Evolutionary conservation across 2,888 invertebrate genomes (phyloP).

Genomic region (Lacanobia oleracea): DNA sequence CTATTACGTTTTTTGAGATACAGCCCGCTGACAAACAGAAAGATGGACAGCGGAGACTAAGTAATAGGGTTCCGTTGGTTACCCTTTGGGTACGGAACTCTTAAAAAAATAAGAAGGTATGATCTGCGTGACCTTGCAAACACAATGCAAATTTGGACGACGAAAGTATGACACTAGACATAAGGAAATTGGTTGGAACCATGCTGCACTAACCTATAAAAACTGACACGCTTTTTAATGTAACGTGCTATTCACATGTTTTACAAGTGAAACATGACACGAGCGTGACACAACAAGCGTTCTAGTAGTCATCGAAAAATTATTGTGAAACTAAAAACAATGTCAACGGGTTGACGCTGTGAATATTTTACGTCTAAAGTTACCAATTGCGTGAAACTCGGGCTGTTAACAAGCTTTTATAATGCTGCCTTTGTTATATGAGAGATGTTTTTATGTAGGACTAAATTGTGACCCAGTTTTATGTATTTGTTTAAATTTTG

Average conservation of each 20-base stretch:
- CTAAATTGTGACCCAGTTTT: neutral
- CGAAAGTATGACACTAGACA: too few species aligned
- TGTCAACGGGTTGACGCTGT: conserved; percentile 7
- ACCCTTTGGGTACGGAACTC: too few species aligned
- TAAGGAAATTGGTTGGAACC: too few species aligned
- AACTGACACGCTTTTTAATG: conserved; percentile 42
- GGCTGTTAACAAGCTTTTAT: conserved; percentile 10
- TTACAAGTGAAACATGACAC: conserved; percentile 44
- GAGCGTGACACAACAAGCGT: conserved; percentile 48
- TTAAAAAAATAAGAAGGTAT: too few species aligned
- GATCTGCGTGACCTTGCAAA: too few species aligned
- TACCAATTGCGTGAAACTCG: conserved; percentile 31
- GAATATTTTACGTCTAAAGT: conserved; percentile 16
- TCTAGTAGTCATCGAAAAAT: conserved; percentile 58
- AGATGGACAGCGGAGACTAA: too few species aligned
- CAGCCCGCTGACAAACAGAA: too few species aligned
- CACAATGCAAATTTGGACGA: too few species aligned
- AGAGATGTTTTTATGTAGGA: neutral
- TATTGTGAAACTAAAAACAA: conserved; percentile 43
- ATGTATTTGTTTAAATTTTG: too few species aligned
- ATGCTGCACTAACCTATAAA: conserved; percentile 11
- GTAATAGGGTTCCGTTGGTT: too few species aligned
- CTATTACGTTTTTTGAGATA: too few species aligned
- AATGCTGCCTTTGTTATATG: conserved; percentile 7
- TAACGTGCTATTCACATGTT: conserved; percentile 45